Conservation (phyloP, 1,140 invertebrate genomes). For the Bombus breviceps region DNA sequence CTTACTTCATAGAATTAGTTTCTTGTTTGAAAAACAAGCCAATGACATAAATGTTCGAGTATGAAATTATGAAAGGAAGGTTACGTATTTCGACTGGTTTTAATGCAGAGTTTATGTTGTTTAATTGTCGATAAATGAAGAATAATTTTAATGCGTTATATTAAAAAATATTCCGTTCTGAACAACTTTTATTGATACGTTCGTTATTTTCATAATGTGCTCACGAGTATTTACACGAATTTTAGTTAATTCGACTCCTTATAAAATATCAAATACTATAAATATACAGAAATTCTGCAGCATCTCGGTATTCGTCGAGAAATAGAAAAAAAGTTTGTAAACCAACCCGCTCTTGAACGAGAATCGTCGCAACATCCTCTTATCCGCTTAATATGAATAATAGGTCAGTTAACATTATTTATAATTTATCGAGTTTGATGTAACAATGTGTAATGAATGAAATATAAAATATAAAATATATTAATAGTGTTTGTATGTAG, state of each 20-base stretch:
- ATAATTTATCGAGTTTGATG: background rate
- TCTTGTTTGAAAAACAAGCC: background rate
- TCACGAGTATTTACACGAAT: slow-evolving; percentile 34
- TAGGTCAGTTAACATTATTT: slow-evolving; percentile 35
- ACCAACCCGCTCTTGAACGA: background rate
- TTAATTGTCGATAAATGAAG: background rate
- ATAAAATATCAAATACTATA: slow-evolving; percentile 56
- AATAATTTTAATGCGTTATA: background rate
- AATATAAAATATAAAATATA: slow-evolving; percentile 14
- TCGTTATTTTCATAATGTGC: slow-evolving; percentile 24
- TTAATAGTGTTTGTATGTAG: background rate
- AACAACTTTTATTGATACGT: slow-evolving; percentile 28
- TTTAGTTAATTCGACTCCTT: background rate
- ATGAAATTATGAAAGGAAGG: background rate
- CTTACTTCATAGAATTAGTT: background rate
- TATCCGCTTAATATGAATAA: background rate
- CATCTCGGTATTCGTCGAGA: background rate
- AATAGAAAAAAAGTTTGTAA: background rate
- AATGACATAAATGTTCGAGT: background rate
- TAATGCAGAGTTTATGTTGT: background rate
- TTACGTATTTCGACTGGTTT: background rate
- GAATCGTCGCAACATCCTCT: background rate
- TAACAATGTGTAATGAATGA: slow-evolving; percentile 4
- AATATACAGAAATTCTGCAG: slow-evolving; percentile 28
- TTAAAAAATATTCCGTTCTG: slow-evolving; percentile 6